A percentile compares a stretch with the other conserved stretches of the same genome.
Conservation (phyloP, 1,140 invertebrate genomes). For the Vanessa tameamea region DNA sequence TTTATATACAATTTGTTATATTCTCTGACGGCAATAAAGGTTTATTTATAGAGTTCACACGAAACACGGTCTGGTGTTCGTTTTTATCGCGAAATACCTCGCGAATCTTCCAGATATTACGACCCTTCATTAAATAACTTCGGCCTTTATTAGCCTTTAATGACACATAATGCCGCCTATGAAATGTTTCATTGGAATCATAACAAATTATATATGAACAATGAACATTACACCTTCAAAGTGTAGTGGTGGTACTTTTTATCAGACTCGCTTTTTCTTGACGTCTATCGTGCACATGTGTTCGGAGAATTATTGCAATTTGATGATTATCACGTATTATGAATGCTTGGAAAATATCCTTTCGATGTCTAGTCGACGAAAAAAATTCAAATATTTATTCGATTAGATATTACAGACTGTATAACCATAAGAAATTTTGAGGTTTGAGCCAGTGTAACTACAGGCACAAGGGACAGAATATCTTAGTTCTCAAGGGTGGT, state of each 20-base stretch:
- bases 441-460: too few relatives aligned
- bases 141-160: conserved; percentile 7
- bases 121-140: background rate
- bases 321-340: too few relatives aligned
- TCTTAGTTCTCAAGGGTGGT: too few relatives aligned
- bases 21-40: background rate
- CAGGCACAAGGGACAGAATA: too few relatives aligned
- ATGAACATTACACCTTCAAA: conserved; percentile 1
- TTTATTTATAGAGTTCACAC: conserved; percentile 17
- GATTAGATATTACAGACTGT: too few relatives aligned
- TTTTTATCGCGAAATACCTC: background rate
- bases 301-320: too few relatives aligned
- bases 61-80: background rate
- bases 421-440: too few relatives aligned
- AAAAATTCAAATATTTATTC: too few relatives aligned
- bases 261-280: too few relatives aligned
- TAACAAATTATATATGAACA: conserved; percentile 6
- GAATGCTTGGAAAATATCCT: too few relatives aligned
- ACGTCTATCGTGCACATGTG: too few relatives aligned
- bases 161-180: conserved; percentile 7
- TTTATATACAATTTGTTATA: background rate
- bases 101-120: background rate
- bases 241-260: background rate
- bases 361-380: too few relatives aligned
- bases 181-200: conserved; percentile 8